Conservation (phyloP, 2,797 vertebrate species). For the Epinephelus coioides region DNA sequence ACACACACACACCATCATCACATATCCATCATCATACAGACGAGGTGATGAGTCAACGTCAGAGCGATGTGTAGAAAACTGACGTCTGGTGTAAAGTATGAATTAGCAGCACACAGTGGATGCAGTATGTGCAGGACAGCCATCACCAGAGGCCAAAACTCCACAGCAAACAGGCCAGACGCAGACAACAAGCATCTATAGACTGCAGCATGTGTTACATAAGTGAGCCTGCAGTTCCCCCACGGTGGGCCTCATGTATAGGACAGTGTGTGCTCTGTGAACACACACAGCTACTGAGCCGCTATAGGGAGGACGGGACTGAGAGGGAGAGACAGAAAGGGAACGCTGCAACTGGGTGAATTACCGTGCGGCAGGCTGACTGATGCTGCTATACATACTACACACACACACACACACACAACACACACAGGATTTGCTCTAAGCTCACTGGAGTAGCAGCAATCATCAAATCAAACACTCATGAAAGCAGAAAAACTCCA, state of each 20-base stretch:
- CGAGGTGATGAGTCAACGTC: neutral
- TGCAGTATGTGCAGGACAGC: constrained; percentile 9
- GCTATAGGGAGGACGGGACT: constrained; percentile 28
- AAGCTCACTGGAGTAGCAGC: constrained; percentile 1
- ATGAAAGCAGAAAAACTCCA: constrained; percentile 19
- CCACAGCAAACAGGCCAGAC: constrained; percentile 36
- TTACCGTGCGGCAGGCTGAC: constrained; percentile 29
- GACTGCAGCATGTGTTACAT: constrained; percentile 59
- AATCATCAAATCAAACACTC: constrained; percentile 16
- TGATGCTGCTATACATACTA: constrained; percentile 37
- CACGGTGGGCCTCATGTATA: constrained; percentile 60
- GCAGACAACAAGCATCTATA: constrained; percentile 60
- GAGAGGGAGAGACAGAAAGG: constrained; percentile 48
- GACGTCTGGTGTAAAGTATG: neutral
- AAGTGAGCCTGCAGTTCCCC: constrained; percentile 59
- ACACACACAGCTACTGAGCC: constrained; percentile 47
- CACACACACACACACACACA: neutral
- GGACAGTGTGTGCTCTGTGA: constrained; percentile 68
- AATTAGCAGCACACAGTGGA: neutral
- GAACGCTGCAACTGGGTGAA: constrained; percentile 32
- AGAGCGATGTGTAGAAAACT: neutral
- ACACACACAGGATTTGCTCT: neutral
- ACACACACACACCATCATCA: neutral
- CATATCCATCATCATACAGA: neutral
- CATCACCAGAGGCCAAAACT: constrained; percentile 15